Base-by-base conservation (phyloP, 1,140 invertebrate genomes). In the Eurosta solidaginis region DNA sequence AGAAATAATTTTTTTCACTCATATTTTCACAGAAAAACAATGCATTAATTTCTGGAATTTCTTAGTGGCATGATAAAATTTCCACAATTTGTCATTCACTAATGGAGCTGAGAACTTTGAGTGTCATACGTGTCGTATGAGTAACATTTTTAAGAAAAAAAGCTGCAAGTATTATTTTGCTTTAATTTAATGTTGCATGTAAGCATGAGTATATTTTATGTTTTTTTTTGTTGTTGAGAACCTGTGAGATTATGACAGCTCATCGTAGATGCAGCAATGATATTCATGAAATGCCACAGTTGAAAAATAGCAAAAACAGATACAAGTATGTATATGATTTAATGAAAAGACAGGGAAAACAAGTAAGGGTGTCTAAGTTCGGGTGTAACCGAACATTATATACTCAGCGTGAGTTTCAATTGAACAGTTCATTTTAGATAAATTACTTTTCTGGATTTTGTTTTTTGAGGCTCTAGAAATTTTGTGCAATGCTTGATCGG, bases 21-120 rank as follows among this genome's bases (percentile, higher is more conserved):
- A 25, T 12, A 54, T 22, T 54, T 54, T 54, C 4, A 54, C 2
- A 25, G 7, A 54, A 54, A 27, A 12, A 10, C 50, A 54, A 29
- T 12, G 14, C 50, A 25, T 9, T 54, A 6, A 3, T 3, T 59
- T 59, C 27, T 1, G 54, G 29, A 12, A n/a, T 59, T n/a, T 36
- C 25, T 33, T 59, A 3, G 27, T 25, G 1, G 29, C 20, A 22
- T 17, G 54, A 59, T 59, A 33, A 33, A 59, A 59, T 59, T 59
- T 36, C 33, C 54, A 33, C 6, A 25, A 40, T 68, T 20, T 3
- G 9, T 9, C 59, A 68, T 40, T 7, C 59, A 40, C n/a, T 68
- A 68, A 68, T 36, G 59, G 59, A 42, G 33, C 59, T 40, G n/a
- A n/a, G n/a, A n/a, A n/a, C 33, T 68, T 68, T 40, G 59, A 33